Base-by-base conservation (phyloP, 2,888 invertebrate species). In the Creontiades dilutus region DNA sequence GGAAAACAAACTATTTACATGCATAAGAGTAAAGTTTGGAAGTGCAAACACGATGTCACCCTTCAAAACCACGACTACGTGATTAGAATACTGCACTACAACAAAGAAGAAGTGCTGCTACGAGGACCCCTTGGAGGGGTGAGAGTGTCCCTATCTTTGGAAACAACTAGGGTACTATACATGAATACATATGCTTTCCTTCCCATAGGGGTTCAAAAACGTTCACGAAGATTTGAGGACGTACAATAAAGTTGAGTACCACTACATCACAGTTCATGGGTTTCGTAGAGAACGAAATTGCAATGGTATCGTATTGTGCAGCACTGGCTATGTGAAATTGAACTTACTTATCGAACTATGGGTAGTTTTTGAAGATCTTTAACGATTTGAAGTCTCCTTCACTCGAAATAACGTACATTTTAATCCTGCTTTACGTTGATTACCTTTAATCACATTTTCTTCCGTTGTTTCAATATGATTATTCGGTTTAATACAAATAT, bases 31-130 rank as follows among this genome's bases (percentile, higher is more conserved):
- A 47, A 27, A 75, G 86, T 86, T 86, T 55, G 86, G 52, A 75
- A 86, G 76, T 47, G 75, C 86, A 86, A 86, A 68, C 75, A 75
- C 86, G 75, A 86, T 86, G 86, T 86, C 86, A 86, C 86, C 86
- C 86, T 85, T 86, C 86, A 86, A 86, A 75, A 86, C 76, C 76
- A 52, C 76, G 48, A n/a, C 37, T 86, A 86, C 86, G 86, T 86
- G 86, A 75, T 75, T 68, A 86, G 86, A 86, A 86, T 86, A 37
- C 85, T 27, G 61, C 37, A 37, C 16, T 14, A n/a, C 85, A 55
- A 16, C 27, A 5, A 27, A 57, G 68, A 68, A 23, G 68, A 23
- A 68, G 68, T 23, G 68, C 68, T 82, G 47, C 27, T 47, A 82
- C 82, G 47, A 52, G 52, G 52, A 13, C 82, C 13, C 27, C 48